Evolutionary conservation across 2,797 vertebrate species (phyloP).

Genomic region (Danio aesculapii): DNA sequence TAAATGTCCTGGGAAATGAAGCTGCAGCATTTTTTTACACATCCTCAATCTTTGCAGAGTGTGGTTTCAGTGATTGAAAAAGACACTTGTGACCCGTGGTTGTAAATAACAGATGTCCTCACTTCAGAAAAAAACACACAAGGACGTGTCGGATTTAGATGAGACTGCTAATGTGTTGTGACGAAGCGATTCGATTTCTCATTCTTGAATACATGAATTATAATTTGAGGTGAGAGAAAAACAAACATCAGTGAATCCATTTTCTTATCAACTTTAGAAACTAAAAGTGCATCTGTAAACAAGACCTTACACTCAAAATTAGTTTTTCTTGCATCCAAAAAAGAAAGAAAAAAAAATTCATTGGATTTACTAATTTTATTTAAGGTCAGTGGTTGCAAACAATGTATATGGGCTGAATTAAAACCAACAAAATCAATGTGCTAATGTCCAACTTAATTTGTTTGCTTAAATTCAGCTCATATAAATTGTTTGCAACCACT

Average conservation of each 20-base stretch:
- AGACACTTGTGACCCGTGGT: background rate
- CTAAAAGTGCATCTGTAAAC: no score
- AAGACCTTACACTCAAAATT: no score
- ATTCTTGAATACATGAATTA: background rate
- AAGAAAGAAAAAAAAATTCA: no score
- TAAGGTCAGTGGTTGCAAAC: no score
- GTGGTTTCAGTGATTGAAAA: background rate
- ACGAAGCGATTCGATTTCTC: background rate
- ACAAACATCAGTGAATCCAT: background rate
- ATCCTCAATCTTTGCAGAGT: background rate
- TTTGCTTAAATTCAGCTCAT: no score
- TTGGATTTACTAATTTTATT: no score
- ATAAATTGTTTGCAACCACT: no score
- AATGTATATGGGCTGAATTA: no score
- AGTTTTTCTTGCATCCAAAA: no score
- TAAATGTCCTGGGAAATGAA: background rate
- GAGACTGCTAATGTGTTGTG: background rate
- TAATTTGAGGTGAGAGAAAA: constrained; percentile 5
- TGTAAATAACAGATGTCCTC: background rate
- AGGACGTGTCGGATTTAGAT: background rate
- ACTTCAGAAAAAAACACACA: background rate
- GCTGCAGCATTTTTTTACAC: background rate
- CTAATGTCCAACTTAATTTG: no score
- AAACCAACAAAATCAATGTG: no score
- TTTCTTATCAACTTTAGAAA: no score